phyloP scores from a whole-genome alignment of 2,113 vertebrate genomes.

The Prunella himalayana region DNA sequence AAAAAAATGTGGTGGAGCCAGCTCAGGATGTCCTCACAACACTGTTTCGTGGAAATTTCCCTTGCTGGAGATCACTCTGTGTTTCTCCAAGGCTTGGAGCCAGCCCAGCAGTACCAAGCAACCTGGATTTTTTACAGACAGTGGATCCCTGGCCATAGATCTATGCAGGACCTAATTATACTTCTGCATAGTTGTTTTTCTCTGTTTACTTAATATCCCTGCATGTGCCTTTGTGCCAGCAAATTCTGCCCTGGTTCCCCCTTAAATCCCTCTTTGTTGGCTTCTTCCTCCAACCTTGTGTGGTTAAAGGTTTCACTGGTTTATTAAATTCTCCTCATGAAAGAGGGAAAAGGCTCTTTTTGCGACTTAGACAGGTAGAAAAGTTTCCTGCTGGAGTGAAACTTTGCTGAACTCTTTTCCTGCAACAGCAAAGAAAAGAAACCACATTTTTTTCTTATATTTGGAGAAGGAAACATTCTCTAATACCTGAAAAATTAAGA shows the following conservation, averaged over 20 bases:
- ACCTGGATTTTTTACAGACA: slow-evolving; percentile 1
- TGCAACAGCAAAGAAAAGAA: not conserved
- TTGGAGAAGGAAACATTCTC: not conserved
- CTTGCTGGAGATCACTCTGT: slow-evolving; percentile 24
- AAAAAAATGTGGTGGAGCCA: slow-evolving; percentile 27
- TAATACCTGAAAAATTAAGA: not conserved
- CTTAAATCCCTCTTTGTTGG: not conserved
- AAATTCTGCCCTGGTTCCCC: not conserved
- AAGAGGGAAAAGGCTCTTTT: not conserved
- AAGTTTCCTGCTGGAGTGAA: not conserved
- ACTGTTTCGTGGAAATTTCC: slow-evolving; percentile 67
- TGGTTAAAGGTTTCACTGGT: slow-evolving; percentile 44
- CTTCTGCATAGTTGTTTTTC: not conserved
- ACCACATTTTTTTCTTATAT: not conserved
- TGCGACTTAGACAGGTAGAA: not conserved
- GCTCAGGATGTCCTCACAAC: slow-evolving; percentile 45
- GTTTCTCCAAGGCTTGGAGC: slow-evolving; percentile 42
- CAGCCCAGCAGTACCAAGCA: slow-evolving; percentile 38
- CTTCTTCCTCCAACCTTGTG: slow-evolving; percentile 40
- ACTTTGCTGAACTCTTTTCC: not conserved
- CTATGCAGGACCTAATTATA: not conserved
- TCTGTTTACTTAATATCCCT: not conserved
- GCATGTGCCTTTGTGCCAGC: not conserved
- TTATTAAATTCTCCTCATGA: slow-evolving; percentile 25
- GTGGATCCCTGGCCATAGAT: slow-evolving; percentile 37